These are phyloP conservation scores for Oreocharis arfaki DNA, from an alignment of 2,113 vertebrate genomes.

Conservation along the genomic window DNA sequence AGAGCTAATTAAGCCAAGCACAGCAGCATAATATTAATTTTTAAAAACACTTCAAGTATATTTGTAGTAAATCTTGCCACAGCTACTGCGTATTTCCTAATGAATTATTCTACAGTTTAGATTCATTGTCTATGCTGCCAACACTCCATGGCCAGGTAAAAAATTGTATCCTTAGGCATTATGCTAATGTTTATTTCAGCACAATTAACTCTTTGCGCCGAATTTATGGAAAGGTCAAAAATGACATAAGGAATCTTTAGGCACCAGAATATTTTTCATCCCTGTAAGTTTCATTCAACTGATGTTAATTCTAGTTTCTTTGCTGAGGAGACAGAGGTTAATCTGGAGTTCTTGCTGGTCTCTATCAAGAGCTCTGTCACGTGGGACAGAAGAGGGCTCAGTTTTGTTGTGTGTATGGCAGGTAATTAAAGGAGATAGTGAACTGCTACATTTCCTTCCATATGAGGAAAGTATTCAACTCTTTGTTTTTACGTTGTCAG, in stretches of 20 bases:
- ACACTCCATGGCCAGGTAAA: slow-evolving; percentile 43
- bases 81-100: slow-evolving; percentile 62
- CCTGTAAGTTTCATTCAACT: background rate
- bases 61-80: slow-evolving; percentile 70
- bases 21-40: slow-evolving; percentile 75
- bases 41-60: slow-evolving; percentile 67
- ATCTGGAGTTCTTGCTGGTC: background rate
- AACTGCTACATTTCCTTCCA: background rate
- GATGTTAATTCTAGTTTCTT: background rate
- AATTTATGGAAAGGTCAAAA: background rate
- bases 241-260: background rate
- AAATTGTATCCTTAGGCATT: slow-evolving; percentile 41
- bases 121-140: slow-evolving; percentile 51
- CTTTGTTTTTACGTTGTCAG: background rate
- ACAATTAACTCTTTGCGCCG: slow-evolving; percentile 48
- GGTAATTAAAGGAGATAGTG: background rate
- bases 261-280: background rate
- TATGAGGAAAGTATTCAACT: background rate
- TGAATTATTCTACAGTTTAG: slow-evolving; percentile 65
- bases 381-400: background rate
- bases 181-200: slow-evolving; percentile 60
- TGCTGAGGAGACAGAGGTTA: background rate
- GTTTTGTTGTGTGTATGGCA: background rate
- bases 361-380: background rate
- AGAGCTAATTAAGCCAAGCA: slow-evolving; percentile 75